Percentiles rank a stretch among this genome's conserved stretches.
phyloP scores from a whole-genome alignment of 2,797 vertebrate species.

The Squalus acanthias region DNA sequence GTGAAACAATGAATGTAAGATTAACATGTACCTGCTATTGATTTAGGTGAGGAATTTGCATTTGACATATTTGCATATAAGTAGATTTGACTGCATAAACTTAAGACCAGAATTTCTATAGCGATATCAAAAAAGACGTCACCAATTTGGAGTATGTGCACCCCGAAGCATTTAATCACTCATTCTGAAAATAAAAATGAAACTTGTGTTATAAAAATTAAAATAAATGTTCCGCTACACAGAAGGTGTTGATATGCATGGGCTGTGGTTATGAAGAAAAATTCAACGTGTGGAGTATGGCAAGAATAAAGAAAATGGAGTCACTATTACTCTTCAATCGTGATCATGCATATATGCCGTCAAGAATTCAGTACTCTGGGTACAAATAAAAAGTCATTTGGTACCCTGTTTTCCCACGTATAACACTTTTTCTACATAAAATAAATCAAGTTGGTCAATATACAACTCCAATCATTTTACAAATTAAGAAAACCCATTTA shows the following conservation, averaged over 20 bases:
- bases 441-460: neutral
- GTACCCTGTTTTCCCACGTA: neutral
- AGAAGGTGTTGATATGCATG: neutral
- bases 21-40: neutral
- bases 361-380: neutral
- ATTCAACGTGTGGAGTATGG: neutral
- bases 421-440: neutral
- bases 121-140: neutral
- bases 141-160: neutral
- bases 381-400: neutral
- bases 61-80: conserved; percentile 12
- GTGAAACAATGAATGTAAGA: neutral
- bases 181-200: neutral
- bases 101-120: neutral
- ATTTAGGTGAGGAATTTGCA: neutral
- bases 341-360: neutral
- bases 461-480: neutral
- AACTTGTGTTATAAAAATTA: neutral
- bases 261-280: neutral
- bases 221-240: neutral
- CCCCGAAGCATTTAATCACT: neutral
- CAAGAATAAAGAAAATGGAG: neutral
- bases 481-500: neutral
- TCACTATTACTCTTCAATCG: neutral
- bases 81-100: neutral